phyloP scores from a whole-genome alignment of 2,888 invertebrate genomes.

The Endotricha flammealis region DNA sequence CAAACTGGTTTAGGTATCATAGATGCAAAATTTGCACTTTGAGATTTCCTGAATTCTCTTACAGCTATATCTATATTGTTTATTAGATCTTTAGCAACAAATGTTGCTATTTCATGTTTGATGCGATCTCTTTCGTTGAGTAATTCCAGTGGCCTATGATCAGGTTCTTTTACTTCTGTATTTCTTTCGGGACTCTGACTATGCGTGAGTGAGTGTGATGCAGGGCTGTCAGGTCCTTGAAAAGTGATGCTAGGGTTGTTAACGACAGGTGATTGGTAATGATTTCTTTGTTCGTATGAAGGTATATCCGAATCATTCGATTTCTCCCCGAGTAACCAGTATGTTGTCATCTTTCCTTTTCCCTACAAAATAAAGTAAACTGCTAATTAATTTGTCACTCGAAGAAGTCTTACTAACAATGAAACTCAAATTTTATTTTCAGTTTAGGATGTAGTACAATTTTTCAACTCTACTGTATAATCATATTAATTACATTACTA shows the following conservation, averaged over 20 bases:
- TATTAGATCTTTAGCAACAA: conserved; percentile 66
- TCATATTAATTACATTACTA: too few relatives aligned
- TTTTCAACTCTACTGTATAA: too few relatives aligned
- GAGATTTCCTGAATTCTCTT: conserved; percentile 61
- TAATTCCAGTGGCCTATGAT: conserved; percentile 45
- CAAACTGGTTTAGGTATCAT: conserved; percentile 30
- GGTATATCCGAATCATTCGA: conserved; percentile 29
- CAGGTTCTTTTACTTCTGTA: conserved; percentile 43
- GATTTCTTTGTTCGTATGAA: conserved; percentile 32
- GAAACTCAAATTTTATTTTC: too few relatives aligned
- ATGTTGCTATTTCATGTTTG: conserved; percentile 68
- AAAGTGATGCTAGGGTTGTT: conserved; percentile 68
- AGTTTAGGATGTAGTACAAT: too few relatives aligned
- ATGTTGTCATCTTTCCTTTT: conserved; percentile 92
- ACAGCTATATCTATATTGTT: conserved; percentile 67
- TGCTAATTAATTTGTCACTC: conserved; percentile 7
- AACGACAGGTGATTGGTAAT: conserved; percentile 31
- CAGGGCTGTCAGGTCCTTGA: conserved; percentile 70
- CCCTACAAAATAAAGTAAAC: conserved; percentile 79
- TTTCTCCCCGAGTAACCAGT: conserved; percentile 90
- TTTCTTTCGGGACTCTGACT: conserved; percentile 57
- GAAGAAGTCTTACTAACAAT: too few relatives aligned
- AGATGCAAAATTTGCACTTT: conserved; percentile 49
- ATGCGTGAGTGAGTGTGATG: conserved; percentile 59
- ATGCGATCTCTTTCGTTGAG: conserved; percentile 60